Evolutionary conservation across 2,888 invertebrate species (phyloP).

Genomic region (Heliconius cydno): DNA sequence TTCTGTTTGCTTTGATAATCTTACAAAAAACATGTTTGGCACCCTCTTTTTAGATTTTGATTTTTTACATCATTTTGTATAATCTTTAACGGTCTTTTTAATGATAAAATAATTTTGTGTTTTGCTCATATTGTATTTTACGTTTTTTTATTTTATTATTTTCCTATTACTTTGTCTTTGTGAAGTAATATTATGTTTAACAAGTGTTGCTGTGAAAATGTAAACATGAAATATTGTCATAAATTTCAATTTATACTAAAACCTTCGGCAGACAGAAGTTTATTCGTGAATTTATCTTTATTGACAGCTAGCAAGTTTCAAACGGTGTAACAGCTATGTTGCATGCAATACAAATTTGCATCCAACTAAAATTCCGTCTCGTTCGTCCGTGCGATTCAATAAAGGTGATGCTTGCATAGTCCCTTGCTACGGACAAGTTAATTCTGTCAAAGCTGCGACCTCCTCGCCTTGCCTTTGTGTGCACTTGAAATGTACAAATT

Average conservation of each 20-base stretch:
- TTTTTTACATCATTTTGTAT: background rate
- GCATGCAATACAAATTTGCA: conserved; percentile 50
- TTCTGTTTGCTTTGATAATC: conserved; percentile 45
- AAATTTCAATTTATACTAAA: conserved; percentile 4
- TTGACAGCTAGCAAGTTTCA: conserved; percentile 36
- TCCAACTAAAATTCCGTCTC: conserved; percentile 50
- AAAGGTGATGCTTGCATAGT: conserved; percentile 68
- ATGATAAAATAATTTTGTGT: conserved; percentile 6
- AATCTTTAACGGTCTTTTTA: conserved; percentile 3
- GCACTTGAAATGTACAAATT: conserved; percentile 84
- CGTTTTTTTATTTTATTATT: conserved; percentile 1
- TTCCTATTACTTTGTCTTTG: background rate
- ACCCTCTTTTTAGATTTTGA: conserved; percentile 36
- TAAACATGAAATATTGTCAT: conserved; percentile 5
- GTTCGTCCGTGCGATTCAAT: conserved; percentile 68
- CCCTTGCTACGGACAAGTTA: conserved; percentile 79
- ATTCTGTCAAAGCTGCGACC: conserved; percentile 83
- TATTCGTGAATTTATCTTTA: conserved; percentile 30
- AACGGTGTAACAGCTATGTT: conserved; percentile 36
- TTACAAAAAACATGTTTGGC: conserved; percentile 39
- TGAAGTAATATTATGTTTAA: background rate
- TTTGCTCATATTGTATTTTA: background rate
- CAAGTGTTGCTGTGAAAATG: background rate
- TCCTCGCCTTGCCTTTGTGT: conserved; percentile 81
- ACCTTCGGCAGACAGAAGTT: conserved; percentile 28